These are phyloP conservation scores for Salvelinus alpinus DNA, from an alignment of 2,113 vertebrate species.

Conservation along the genomic window DNA sequence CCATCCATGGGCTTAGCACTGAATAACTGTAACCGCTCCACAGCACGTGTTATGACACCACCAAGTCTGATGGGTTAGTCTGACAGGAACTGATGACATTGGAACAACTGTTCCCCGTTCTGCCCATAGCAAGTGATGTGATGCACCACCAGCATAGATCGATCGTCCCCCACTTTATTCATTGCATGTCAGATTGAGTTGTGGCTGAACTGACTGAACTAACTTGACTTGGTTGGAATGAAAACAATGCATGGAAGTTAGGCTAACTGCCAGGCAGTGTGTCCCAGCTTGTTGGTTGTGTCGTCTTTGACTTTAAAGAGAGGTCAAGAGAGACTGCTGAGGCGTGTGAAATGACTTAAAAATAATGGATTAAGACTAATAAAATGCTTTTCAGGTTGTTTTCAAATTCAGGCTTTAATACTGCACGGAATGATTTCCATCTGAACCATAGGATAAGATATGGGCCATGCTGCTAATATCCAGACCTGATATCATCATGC, in stretches of 20 bases:
- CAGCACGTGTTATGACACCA: no score
- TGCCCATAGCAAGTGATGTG: constrained; percentile 1
- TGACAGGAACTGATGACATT: no score
- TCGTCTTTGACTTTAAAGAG: background rate
- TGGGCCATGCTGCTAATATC: background rate
- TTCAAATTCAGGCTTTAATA: background rate
- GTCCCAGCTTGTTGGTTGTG: constrained; percentile 2
- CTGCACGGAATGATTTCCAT: background rate
- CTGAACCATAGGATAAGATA: background rate
- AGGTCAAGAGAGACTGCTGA: constrained; percentile 9
- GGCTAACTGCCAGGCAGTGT: background rate
- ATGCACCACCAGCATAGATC: constrained; percentile 23
- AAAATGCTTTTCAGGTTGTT: background rate
- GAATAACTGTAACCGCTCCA: background rate
- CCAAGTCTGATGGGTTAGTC: no score
- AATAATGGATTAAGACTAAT: background rate
- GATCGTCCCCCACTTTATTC: constrained; percentile 1
- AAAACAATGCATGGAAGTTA: constrained; percentile 41
- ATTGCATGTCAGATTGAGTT: constrained; percentile 33
- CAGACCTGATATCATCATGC: background rate
- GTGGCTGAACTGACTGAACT: constrained; percentile 17
- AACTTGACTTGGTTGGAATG: background rate
- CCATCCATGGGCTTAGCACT: no score
- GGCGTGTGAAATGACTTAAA: background rate
- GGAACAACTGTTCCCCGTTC: constrained; percentile 3